phyloP scores from a whole-genome alignment of 2,113 vertebrate genomes.

The Urocitellus parryii region DNA sequence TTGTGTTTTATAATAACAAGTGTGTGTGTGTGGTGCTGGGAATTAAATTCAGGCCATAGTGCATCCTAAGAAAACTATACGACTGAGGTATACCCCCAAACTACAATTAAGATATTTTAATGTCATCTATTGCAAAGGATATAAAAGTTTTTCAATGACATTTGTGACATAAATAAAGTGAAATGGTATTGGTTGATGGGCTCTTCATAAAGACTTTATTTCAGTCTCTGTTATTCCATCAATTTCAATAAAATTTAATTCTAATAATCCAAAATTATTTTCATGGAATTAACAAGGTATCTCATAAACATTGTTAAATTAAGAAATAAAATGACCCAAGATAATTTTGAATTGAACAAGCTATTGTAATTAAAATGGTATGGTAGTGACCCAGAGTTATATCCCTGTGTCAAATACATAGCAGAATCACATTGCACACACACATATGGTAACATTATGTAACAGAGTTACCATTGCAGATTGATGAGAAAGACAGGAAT shows the following conservation, averaged over 20 bases:
- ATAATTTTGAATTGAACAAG: neutral
- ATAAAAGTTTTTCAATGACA: neutral
- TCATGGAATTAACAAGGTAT: neutral
- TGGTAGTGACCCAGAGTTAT: neutral
- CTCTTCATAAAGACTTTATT: neutral
- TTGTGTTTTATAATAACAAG: neutral
- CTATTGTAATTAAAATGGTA: neutral
- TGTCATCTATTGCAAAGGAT: neutral
- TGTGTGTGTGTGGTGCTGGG: neutral
- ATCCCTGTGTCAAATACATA: neutral
- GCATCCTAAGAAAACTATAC: neutral
- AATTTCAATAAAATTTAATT: neutral
- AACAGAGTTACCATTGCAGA: neutral
- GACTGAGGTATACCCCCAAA: neutral
- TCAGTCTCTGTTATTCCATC: neutral
- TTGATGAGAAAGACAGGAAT: neutral
- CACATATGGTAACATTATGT: neutral
- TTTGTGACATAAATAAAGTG: neutral
- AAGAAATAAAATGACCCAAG: neutral
- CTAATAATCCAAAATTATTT: constrained; percentile 40
- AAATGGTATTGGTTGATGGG: neutral
- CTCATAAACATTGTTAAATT: neutral
- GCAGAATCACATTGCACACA: too few relatives aligned
- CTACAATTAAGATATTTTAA: neutral
- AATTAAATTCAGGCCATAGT: neutral